These are phyloP conservation scores for Vimba vimba DNA, from an alignment of 2,113 vertebrate species.

Conservation along the genomic window DNA sequence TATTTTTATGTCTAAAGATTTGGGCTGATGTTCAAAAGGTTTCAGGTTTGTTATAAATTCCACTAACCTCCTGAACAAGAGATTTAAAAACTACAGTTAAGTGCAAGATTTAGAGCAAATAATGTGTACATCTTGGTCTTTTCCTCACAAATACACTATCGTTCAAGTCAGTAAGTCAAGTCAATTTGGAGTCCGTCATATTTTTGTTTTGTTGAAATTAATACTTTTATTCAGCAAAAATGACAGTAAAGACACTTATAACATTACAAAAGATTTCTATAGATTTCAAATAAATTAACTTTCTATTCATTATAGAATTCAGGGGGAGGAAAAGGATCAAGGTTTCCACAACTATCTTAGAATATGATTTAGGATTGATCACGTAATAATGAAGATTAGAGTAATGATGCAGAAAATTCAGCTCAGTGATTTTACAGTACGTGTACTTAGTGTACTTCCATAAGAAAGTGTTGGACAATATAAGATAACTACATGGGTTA, in stretches of 20 bases:
- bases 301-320: too few species aligned
- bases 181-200: background rate
- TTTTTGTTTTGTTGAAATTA: background rate
- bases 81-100: background rate
- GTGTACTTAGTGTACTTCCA: too few species aligned
- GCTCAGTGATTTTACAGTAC: too few species aligned
- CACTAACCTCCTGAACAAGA: background rate
- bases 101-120: too few species aligned
- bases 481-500: too few species aligned
- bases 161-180: background rate
- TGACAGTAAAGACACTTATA: background rate
- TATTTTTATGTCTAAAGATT: background rate
- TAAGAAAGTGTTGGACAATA: too few species aligned
- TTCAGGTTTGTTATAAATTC: background rate
- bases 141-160: too few species aligned
- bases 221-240: background rate
- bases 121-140: too few species aligned
- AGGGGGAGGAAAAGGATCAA: background rate
- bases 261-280: background rate
- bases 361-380: background rate
- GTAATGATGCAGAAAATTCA: background rate
- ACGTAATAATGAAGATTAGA: background rate
- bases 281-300: background rate
- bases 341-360: background rate
- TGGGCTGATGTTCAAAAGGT: background rate